Base-by-base conservation (phyloP, 1,140 invertebrate species). In the Meloidogyne hapla region DNA sequence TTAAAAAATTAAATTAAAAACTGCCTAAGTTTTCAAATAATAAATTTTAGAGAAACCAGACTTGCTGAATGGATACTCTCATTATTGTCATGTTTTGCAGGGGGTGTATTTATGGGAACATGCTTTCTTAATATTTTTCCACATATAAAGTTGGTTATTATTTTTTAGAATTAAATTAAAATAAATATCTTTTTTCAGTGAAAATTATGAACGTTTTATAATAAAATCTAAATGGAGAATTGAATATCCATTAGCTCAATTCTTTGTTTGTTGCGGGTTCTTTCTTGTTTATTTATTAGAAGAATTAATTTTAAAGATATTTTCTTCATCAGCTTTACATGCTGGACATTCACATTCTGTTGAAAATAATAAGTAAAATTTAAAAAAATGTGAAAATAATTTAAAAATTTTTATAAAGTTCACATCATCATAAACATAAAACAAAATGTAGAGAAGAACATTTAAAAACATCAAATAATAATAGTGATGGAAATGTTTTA, bases 81-180 rank as follows among this genome's bases (percentile, higher is more conserved):
- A 74, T 83, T 91, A 15, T 84, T 95, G 10, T 89, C 93, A 0
- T 94, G 93, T 83, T 93, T 93, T 80, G 93, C 93, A 23, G 93
- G 92, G 3, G 93, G 94, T 0, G 93, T 95, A 9, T 90, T 95
- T 33, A 85, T 95, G 21, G 92, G 92, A 0, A 94, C 93, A 0
- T 91, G 92, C 23, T 87, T 94, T 42, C 88, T 93, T 9, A 93
- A 95, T 87, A 92, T 95, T 88, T 88, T 95, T 62, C 93, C 93
- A n/a, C 93, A 94, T 88, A 91, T 92, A 0, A 90, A 91, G 72
- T 92, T 93, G 68, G 83, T 83, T 71, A 25, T 42, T 18, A 42
- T 48, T 72, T 21, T 33, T 61, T 74, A 18, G 23, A 26, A 18
- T n/a, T n/a, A n/a, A n/a, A n/a, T n/a, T n/a, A n/a, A n/a, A n/a